Percentiles rank a stretch among this genome's conserved stretches.
phyloP scores from a whole-genome alignment of 2,797 vertebrate species.

The Catamblyrhynchus diadema region DNA sequence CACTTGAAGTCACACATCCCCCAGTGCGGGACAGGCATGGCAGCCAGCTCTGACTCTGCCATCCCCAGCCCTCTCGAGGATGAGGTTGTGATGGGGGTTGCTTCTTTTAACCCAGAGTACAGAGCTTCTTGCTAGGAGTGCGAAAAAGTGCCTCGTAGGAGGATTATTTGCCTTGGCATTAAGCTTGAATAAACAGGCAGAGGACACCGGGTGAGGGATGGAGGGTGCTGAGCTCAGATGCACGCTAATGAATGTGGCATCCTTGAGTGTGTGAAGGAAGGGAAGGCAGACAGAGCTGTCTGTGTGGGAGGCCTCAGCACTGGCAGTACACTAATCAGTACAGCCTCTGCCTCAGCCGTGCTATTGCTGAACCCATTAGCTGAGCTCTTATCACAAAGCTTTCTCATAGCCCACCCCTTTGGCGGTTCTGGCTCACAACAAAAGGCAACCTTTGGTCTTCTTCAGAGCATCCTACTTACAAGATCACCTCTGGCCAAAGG shows the following conservation, averaged over 20 bases:
- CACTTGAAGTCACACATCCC: neutral
- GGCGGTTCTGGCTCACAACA: neutral
- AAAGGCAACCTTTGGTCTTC: constrained; percentile 1
- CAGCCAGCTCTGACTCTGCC: neutral
- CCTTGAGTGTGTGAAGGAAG: constrained; percentile 48
- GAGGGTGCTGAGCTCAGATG: constrained; percentile 34
- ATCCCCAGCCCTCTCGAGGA: neutral
- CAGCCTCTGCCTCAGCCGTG: constrained; percentile 39
- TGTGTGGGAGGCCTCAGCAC: constrained; percentile 68
- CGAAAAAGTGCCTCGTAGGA: neutral
- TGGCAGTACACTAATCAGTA: constrained; percentile 68
- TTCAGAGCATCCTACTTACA: neutral
- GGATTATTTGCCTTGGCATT: constrained; percentile 50
- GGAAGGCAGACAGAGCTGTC: constrained; percentile 43
- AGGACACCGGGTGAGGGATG: constrained; percentile 16
- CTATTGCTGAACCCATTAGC: constrained; percentile 58
- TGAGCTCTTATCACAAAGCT: constrained; percentile 57
- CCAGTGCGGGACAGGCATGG: fast-evolving
- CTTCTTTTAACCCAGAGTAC: neutral
- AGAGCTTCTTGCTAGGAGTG: neutral
- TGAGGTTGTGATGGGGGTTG: neutral
- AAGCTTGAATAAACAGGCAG: constrained; percentile 56
- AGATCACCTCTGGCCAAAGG: neutral
- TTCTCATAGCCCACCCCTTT: constrained; percentile 35
- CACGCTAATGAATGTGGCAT: constrained; percentile 47